A percentile compares a stretch with the other conserved stretches of the same genome.
Conservation (phyloP, 2,797 vertebrate species). For the Tragelaphus oryx region DNA sequence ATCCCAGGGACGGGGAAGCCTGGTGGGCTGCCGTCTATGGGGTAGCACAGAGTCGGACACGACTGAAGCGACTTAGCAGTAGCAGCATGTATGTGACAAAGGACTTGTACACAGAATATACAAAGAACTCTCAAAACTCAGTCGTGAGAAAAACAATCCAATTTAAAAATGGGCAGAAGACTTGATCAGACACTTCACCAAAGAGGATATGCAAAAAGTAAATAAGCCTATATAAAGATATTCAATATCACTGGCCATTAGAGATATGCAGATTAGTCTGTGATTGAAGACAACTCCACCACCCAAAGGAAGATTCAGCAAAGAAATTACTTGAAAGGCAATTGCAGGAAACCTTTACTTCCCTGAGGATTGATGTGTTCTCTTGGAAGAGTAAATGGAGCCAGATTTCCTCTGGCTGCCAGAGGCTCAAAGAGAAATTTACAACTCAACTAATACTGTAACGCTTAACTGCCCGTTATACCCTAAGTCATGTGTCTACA, state of each 20-base stretch:
- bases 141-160: background rate
- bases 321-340: conserved; percentile 27
- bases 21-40: no score
- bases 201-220: background rate
- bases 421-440: conserved; percentile 18
- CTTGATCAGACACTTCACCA: background rate
- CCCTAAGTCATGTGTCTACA: background rate
- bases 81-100: background rate
- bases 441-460: background rate
- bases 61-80: no score
- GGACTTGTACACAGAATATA: background rate
- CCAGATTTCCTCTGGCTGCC: background rate
- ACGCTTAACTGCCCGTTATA: background rate
- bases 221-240: background rate
- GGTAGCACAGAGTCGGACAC: no score
- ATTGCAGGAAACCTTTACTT: conserved; percentile 15
- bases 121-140: background rate
- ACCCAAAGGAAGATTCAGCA: background rate
- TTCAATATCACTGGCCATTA: background rate
- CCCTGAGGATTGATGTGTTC: background rate
- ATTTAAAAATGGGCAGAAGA: background rate
- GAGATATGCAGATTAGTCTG: background rate
- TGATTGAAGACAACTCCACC: background rate
- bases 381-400: background rate
- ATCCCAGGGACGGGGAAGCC: no score